Evolutionary conservation across 2,113 vertebrate genomes (phyloP).

Genomic region (Zonotrichia leucophrys): DNA sequence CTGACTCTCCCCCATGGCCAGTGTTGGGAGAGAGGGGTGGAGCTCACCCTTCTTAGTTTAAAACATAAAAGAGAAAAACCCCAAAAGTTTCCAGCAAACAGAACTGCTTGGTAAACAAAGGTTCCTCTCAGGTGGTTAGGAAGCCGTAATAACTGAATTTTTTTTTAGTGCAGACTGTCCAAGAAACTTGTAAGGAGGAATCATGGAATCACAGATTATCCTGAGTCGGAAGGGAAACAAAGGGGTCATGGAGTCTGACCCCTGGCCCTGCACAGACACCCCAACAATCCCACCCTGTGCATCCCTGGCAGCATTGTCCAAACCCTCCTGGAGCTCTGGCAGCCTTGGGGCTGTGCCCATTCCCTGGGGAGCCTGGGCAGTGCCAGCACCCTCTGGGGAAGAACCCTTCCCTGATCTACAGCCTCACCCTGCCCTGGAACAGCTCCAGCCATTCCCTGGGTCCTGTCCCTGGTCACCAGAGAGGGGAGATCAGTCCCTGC

Average conservation of each 20-base stretch:
- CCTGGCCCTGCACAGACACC: fast-evolving
- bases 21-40: not conserved
- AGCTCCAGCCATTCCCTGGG: not conserved
- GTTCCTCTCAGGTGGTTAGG: not conserved
- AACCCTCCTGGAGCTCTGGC: not conserved
- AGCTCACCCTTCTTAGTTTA: not conserved
- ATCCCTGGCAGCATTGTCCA: fast-evolving
- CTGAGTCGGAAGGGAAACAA: not conserved
- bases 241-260: fast-evolving
- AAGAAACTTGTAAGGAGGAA: not conserved
- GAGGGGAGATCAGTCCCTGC: not conserved
- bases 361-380: not conserved
- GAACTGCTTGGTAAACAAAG: not conserved
- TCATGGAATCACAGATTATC: not conserved
- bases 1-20: not conserved
- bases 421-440: fast-evolving
- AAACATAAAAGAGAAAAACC: not conserved
- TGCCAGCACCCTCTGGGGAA: not conserved
- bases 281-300: not conserved
- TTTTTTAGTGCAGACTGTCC: not conserved
- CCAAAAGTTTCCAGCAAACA: not conserved
- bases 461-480: fast-evolving
- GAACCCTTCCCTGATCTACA: not conserved
- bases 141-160: not conserved
- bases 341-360: not conserved